Base-by-base conservation (phyloP, 2,797 vertebrate species). In the Alca torda region DNA sequence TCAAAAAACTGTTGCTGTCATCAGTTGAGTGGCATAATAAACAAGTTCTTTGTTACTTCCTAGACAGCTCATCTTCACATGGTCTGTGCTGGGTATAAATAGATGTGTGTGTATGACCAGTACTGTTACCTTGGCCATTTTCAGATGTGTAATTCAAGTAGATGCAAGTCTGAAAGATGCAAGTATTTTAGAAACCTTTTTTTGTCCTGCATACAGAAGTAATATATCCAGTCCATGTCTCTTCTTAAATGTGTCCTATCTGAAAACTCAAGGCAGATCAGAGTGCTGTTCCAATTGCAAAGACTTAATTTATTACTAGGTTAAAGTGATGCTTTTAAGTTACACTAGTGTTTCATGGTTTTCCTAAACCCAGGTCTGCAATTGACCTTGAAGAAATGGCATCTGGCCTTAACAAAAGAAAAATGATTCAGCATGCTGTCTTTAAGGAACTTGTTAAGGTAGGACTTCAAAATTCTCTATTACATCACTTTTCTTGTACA, bases 381-480 rank as follows among this genome's bases (percentile, higher is more conserved):
- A 99, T 99, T 97, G 99, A 99, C 97, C 98, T 99, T 97, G 99
- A 99, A 98, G 99, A 99, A 97, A 99, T 99, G 99, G 99, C 99
- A 15, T 99, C 99, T 67, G 99, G 99, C 87, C 98, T 99, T 91
- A 99, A 99, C 98, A 99, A 99, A 98, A 99, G 99, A 91, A 99
- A 99, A 98, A 99, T 99, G 99, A 99, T 99, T 96, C 99, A 99
- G 95, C 99, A 99, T 89, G 98, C 99, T 30, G 99, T 99, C 90
- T 99, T 99, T 97, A 99, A 99, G 97, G 99, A 99, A 96, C 99
- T 99, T 53, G 99, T 99, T 80, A 99, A 99, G 99, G 99, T 99
- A 98, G 95, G 94, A 92, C n/a, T 93, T 73, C 65, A 72, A 70
- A 63, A 85, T 61, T 63, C 31, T 93, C 10, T 82, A 8, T 84